A percentile compares a stretch with the other conserved stretches of the same genome.
These are phyloP conservation scores for Helicoverpa zea DNA, from an alignment of 1,140 invertebrate genomes.

Conservation along the genomic window DNA sequence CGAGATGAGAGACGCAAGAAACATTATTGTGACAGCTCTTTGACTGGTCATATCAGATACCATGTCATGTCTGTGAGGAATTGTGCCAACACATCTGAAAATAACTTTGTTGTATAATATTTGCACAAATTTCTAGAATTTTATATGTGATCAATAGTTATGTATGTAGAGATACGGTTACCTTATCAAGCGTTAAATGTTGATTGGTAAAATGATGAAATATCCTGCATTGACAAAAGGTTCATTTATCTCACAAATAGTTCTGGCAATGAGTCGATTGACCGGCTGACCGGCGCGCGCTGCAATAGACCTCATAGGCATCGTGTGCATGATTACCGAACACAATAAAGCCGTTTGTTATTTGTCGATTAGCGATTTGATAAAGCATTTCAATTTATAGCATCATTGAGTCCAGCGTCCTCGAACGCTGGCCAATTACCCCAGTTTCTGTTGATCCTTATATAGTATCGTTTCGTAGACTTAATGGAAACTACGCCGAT, in stretches of 20 bases:
- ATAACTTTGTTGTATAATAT: conserved; percentile 45
- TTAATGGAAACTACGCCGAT: conserved; percentile 30
- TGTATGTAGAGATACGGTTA: neutral
- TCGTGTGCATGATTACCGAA: conserved; percentile 61
- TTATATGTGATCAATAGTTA: conserved; percentile 1
- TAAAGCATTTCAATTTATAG: conserved; percentile 81
- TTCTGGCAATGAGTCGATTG: conserved; percentile 50
- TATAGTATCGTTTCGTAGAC: conserved; percentile 35
- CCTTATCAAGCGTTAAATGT: conserved; percentile 14
- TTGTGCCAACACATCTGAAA: conserved; percentile 63
- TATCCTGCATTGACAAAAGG: conserved; percentile 34
- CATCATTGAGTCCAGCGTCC: conserved; percentile 71
- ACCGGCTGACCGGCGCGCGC: conserved; percentile 10
- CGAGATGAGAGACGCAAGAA: conserved; percentile 55
- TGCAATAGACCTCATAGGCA: conserved; percentile 64
- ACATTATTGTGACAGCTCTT: conserved; percentile 71
- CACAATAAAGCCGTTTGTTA: conserved; percentile 75
- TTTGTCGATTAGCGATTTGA: conserved; percentile 78
- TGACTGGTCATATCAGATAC: conserved; percentile 71
- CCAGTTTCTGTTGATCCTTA: conserved; percentile 65
- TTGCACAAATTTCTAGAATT: conserved; percentile 37
- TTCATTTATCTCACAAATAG: conserved; percentile 41
- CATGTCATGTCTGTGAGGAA: conserved; percentile 62
- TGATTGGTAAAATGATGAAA: neutral
- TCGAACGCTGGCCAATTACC: conserved; percentile 68